Evolutionary conservation across 2,888 invertebrate species (phyloP).

Genomic region (Sphaerophoria taeniata): DNA sequence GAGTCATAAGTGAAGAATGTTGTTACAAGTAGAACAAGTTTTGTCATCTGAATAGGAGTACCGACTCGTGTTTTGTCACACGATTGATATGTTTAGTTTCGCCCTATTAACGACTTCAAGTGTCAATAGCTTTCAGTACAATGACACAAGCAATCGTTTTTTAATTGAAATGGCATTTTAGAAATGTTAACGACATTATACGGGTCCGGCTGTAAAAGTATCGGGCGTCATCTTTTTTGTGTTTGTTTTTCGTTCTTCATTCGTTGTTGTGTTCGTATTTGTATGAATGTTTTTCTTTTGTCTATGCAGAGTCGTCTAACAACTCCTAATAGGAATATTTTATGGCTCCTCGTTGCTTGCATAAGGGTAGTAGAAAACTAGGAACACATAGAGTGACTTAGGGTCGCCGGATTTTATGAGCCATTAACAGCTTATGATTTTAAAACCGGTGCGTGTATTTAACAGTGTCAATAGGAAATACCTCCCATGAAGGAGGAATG

Average conservation of each 20-base stretch:
- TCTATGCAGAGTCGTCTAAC: conserved; percentile 16
- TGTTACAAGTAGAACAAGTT: no score
- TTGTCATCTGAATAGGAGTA: no score
- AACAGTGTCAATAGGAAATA: conserved; percentile 26
- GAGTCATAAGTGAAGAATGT: no score
- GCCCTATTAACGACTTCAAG: no score
- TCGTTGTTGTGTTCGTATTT: background rate
- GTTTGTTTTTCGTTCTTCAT: background rate
- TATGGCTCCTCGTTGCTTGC: conserved; percentile 25
- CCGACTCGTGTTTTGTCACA: no score
- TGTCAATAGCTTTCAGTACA: no score
- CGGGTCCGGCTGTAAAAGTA: no score
- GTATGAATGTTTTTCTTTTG: background rate
- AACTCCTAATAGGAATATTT: conserved; percentile 29
- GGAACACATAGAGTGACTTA: conserved; percentile 6
- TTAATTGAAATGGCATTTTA: no score
- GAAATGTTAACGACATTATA: no score
- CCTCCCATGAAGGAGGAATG: conserved; percentile 51
- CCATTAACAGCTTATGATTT: conserved; percentile 71
- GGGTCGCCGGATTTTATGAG: conserved; percentile 60
- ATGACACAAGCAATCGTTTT: no score
- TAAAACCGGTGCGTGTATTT: conserved; percentile 45
- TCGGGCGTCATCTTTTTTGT: background rate
- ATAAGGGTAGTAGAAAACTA: conserved; percentile 64
- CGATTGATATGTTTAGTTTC: no score